phyloP scores from a whole-genome alignment of 2,888 invertebrate genomes.

The Cataglyphis rosenhaueri region DNA sequence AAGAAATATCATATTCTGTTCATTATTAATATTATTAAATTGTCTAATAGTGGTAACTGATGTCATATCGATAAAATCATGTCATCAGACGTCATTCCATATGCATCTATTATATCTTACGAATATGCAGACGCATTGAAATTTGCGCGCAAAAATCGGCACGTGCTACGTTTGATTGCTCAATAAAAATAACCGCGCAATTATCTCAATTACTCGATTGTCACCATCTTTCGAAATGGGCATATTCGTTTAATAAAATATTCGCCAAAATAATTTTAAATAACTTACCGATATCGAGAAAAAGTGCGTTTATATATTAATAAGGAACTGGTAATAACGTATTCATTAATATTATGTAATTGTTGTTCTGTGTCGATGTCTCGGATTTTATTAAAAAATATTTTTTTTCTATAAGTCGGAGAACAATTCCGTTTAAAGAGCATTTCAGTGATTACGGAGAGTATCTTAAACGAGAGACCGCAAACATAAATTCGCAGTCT shows the following conservation, averaged over 20 bases:
- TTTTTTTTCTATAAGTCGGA: constrained; percentile 5
- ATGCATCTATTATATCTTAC: not conserved
- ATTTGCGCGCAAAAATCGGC: constrained; percentile 12
- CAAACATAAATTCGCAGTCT: constrained; percentile 50
- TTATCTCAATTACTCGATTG: not conserved
- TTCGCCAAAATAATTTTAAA: not conserved
- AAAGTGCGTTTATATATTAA: not conserved
- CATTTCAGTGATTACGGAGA: constrained; percentile 9
- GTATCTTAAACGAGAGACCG: constrained; percentile 29
- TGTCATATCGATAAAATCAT: not conserved
- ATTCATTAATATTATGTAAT: constrained; percentile 6
- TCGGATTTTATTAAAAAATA: constrained; percentile 19
- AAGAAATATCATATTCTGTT: not conserved
- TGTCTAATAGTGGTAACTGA: not conserved
- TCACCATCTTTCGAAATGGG: not conserved
- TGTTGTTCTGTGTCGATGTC: not conserved
- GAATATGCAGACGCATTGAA: not conserved
- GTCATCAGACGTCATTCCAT: not conserved
- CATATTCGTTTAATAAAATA: not conserved
- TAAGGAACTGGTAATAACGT: constrained; percentile 19
- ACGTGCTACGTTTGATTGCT: not conserved
- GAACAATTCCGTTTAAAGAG: constrained; percentile 18
- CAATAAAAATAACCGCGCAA: not conserved
- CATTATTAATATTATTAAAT: constrained; percentile 1
- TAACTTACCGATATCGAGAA: not conserved